Conservation (phyloP, 2,113 vertebrate species). For the Aldabrachelys gigantea region DNA sequence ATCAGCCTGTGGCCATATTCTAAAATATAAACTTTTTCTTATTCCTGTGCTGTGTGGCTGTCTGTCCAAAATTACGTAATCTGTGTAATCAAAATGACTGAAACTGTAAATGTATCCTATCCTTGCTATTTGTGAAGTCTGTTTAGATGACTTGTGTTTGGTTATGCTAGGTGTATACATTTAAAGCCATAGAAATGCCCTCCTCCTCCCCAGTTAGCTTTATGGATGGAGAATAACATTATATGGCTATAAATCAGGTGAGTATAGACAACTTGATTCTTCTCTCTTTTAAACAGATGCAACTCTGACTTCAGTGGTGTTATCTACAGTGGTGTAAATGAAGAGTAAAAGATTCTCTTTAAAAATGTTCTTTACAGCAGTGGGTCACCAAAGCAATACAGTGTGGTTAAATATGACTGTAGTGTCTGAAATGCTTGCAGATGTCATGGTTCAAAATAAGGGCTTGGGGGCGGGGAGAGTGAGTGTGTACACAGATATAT, state of each 20-base stretch:
- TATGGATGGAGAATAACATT: conserved; percentile 30
- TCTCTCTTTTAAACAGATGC: not conserved
- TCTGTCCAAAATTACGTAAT: not conserved
- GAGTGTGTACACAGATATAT: not conserved
- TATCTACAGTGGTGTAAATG: not conserved
- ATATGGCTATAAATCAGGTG: conserved; percentile 30
- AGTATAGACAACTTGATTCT: not conserved
- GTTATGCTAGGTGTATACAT: conserved; percentile 30
- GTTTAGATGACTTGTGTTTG: not conserved
- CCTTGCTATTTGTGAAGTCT: not conserved
- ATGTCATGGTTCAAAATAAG: not conserved
- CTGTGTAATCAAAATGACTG: not conserved
- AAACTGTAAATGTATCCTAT: not conserved
- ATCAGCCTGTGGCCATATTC: not conserved
- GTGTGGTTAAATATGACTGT: not conserved
- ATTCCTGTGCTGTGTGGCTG: not conserved
- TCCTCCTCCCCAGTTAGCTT: conserved; percentile 5
- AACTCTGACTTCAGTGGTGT: not conserved
- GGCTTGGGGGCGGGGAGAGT: not conserved
- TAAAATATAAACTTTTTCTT: not conserved
- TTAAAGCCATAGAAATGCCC: not conserved
- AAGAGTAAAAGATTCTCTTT: not conserved
- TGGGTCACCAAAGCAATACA: not conserved
- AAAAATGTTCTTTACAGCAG: not conserved
- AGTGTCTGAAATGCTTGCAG: not conserved